Evolutionary conservation across 2,797 vertebrate genomes (phyloP).

Genomic region (Phoebastria nigripes): DNA sequence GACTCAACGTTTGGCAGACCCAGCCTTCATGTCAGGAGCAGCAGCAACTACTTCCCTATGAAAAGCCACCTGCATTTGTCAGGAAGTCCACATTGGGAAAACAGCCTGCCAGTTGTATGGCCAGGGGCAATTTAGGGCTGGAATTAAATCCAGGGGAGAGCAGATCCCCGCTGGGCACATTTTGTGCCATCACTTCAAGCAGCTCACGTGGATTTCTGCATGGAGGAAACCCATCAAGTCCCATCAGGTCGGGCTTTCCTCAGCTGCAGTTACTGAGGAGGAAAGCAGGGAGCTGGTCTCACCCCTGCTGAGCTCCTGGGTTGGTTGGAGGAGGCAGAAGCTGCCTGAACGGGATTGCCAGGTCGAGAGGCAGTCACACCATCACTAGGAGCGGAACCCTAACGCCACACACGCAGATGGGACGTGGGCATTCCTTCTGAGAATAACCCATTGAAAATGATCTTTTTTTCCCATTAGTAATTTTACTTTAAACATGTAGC

Average conservation of each 20-base stretch:
- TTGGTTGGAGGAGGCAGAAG: not conserved
- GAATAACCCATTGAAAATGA: not conserved
- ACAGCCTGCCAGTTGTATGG: accelerated
- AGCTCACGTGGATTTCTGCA: not conserved
- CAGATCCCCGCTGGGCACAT: accelerated
- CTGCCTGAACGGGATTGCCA: not conserved
- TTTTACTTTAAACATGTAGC: not conserved
- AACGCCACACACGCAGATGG: not conserved
- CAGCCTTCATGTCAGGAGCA: not conserved
- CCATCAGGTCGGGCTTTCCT: not conserved
- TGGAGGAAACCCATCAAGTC: not conserved
- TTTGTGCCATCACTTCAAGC: not conserved
- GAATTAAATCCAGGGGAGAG: not conserved
- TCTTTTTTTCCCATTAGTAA: not conserved
- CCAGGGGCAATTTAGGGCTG: not conserved
- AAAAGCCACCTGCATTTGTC: not conserved
- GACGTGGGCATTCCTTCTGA: not conserved
- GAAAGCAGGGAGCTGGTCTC: not conserved
- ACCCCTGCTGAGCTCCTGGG: not conserved
- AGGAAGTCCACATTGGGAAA: not conserved
- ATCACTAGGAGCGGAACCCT: not conserved
- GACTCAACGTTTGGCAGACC: not conserved
- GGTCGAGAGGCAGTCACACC: not conserved
- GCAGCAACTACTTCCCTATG: not conserved
- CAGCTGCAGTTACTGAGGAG: not conserved